Conservation (phyloP, 2,888 invertebrate species). For the Melanophora roralis region DNA sequence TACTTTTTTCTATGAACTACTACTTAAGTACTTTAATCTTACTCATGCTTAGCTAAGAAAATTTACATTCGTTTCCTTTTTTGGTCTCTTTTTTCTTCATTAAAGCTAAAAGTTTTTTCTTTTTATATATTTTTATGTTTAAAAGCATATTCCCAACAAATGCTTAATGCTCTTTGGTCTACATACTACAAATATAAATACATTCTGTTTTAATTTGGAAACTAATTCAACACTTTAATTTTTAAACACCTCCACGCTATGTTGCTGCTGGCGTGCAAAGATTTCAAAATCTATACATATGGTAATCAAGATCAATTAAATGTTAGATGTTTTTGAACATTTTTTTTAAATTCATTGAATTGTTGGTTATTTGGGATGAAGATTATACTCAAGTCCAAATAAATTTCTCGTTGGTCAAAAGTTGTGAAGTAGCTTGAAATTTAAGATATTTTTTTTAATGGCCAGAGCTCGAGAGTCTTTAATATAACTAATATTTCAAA, state of each 20-base stretch:
- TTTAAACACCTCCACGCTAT: constrained; percentile 3
- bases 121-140: constrained; percentile 19
- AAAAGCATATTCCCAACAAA: constrained; percentile 36
- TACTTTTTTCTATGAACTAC: constrained; percentile 16
- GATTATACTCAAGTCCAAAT: no score
- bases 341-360: no score
- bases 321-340: neutral
- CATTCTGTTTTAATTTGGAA: neutral
- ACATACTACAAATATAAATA: no score
- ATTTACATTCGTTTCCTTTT: constrained; percentile 42
- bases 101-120: constrained; percentile 32
- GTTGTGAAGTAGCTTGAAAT: no score
- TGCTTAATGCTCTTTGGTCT: constrained; percentile 28
- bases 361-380: no score
- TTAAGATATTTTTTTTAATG: no score
- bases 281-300: neutral
- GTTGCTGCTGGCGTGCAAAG: constrained; percentile 1
- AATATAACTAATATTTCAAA: no score
- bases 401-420: no score
- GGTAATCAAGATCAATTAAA: neutral
- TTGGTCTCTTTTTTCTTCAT: neutral
- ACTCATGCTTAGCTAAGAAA: constrained; percentile 44
- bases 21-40: constrained; percentile 43
- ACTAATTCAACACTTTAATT: constrained; percentile 15
- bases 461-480: no score